Evolutionary conservation across 2,113 vertebrate genomes (phyloP).

Genomic region (Pyrgilauda ruficollis): DNA sequence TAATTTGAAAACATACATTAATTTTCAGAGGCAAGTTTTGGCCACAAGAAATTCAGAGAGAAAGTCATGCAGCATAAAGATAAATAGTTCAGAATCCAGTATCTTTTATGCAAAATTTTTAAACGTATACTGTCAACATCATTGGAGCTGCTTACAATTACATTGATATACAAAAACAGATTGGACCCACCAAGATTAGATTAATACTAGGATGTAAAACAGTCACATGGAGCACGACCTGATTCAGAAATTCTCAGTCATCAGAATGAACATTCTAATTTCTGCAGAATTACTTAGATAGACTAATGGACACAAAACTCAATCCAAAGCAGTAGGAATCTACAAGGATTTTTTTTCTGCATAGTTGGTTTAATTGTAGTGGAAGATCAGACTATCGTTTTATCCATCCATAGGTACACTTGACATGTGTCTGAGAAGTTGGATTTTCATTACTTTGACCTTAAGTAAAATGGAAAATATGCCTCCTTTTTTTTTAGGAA

Average conservation of each 20-base stretch:
- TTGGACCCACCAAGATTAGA: not conserved
- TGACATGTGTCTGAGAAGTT: not conserved
- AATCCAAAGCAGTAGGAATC: not conserved
- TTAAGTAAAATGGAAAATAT: not conserved
- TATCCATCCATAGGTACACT: not conserved
- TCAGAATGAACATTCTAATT: not conserved
- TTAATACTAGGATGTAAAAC: not conserved
- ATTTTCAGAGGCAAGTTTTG: not conserved
- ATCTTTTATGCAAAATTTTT: not conserved
- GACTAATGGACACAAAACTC: not conserved
- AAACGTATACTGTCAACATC: not conserved
- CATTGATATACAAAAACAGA: not conserved
- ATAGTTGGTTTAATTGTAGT: not conserved
- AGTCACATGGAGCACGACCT: not conserved
- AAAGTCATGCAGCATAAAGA: not conserved
- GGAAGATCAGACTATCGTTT: not conserved
- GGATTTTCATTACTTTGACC: constrained; percentile 26
- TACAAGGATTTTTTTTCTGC: not conserved
- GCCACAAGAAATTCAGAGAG: not conserved
- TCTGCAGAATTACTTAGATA: not conserved
- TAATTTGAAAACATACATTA: not conserved
- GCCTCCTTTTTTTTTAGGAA: not conserved
- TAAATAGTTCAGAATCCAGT: not conserved
- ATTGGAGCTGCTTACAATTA: not conserved
- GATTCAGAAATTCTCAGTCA: not conserved